Evolutionary conservation across 2,797 vertebrate genomes (phyloP), one percentile per base, ranked within the genome.

Genomic region (Heliangelus exortis): DNA sequence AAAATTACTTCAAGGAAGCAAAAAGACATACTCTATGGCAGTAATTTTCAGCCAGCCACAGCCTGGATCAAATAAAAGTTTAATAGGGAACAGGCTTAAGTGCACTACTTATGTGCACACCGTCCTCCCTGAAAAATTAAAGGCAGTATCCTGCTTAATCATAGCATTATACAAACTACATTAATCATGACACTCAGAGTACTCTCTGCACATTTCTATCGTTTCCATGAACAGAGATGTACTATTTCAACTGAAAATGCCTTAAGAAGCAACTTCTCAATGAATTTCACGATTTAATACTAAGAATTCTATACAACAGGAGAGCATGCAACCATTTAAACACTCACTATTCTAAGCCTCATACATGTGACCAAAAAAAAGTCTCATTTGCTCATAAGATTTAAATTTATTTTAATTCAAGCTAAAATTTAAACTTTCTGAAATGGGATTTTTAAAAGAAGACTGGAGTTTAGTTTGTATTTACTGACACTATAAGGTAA

Each of bases 1-100:
- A 96, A 94, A 85, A 11, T 78, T 72, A 39, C 31, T 89, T 86
- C 63, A 87, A 77, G 77, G 48, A 93, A 66, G 69, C 41, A 69
- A 89, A 94, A 91, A 67, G 79, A 76, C 77, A 93, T 19, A 50
- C 6, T 29, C 13, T 15, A 66, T 16, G 13, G 54, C 55, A 83
- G 41, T 26, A 88, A 84, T 82, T 80, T 91, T 41, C 45, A 73
- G 62, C 61, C 73, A 81, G 26, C 15, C 17, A 66, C 59, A 75
- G 79, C n/a, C 62, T 59, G 50, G 33, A 65, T 13, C n/a, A 61
- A 57, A 34, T 14, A 81, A 58, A 94, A 75, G n/a, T 58, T 58
- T 47, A 51, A 59, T 1, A 3, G 9, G 6, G 10, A 57, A 82
- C 59, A 79, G 15, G 31, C 29, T 28, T 39, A 26, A 90, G 12